Percentiles rank a stretch among this genome's conserved stretches.
Evolutionary conservation across 2,797 vertebrate genomes (phyloP).

Genomic region (Salmo trutta): DNA sequence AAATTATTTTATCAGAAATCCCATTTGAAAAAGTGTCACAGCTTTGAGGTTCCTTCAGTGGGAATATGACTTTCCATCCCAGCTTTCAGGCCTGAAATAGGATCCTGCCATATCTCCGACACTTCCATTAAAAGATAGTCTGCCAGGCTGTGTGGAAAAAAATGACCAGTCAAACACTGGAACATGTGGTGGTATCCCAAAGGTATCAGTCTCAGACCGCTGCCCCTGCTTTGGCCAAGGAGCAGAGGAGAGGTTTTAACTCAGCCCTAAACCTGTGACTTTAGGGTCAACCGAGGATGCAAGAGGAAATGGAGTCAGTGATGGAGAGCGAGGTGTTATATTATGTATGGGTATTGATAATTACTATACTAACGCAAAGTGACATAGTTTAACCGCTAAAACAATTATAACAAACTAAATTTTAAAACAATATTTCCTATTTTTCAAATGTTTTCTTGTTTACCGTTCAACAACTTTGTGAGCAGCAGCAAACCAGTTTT

Average conservation of each 20-base stretch:
- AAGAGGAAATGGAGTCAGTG: slow-evolving; percentile 11
- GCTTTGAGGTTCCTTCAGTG: slow-evolving; percentile 23
- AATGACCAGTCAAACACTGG: slow-evolving; percentile 3
- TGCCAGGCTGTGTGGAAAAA: slow-evolving; percentile 15
- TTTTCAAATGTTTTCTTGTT: background rate
- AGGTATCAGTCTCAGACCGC: slow-evolving; percentile 9
- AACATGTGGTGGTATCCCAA: slow-evolving; percentile 7
- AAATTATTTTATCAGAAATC: slow-evolving; percentile 36
- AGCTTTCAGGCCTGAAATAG: slow-evolving; percentile 44
- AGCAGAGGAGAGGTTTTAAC: background rate
- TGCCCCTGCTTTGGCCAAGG: slow-evolving; percentile 7
- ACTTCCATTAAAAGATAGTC: slow-evolving; percentile 55
- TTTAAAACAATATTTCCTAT: background rate
- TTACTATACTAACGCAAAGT: background rate
- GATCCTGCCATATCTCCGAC: slow-evolving; percentile 41
- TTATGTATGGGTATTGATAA: background rate
- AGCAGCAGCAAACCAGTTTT: background rate
- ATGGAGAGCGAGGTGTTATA: background rate
- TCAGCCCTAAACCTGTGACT: background rate
- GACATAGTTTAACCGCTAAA: background rate
- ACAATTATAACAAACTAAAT: background rate
- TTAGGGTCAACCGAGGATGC: background rate
- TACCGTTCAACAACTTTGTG: too few species aligned
- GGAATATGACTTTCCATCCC: slow-evolving; percentile 25
- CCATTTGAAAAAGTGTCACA: slow-evolving; percentile 41